Evolutionary conservation across 2,888 invertebrate species (phyloP).

Genomic region (Lepidocyrtinus sp.): DNA sequence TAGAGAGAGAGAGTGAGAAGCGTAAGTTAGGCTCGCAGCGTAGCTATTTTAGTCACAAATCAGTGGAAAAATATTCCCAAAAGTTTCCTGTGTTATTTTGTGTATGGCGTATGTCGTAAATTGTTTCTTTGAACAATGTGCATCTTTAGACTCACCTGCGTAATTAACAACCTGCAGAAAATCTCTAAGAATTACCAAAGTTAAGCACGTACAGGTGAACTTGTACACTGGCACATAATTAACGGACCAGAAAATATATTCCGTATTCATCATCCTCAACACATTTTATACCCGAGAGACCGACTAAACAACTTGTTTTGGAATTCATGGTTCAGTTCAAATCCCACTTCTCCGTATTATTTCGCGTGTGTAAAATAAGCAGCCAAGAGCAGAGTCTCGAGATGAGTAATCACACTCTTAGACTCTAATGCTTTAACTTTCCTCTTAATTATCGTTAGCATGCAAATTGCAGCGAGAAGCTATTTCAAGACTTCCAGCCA

Average conservation of each 20-base stretch:
- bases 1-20: no score
- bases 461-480: no score
- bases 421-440: neutral
- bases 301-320: slow-evolving; percentile 39
- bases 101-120: no score
- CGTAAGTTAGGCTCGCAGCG: no score
- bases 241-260: slow-evolving; percentile 43
- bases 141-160: neutral
- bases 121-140: neutral
- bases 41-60: no score
- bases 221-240: slow-evolving; percentile 41
- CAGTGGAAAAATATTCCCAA: no score
- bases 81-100: no score
- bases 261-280: neutral
- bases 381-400: neutral
- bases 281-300: neutral
- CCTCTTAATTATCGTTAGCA: no score
- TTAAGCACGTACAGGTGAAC: slow-evolving; percentile 25
- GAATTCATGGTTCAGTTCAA: slow-evolving; percentile 48
- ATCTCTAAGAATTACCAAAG: slow-evolving; percentile 3
- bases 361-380: neutral
- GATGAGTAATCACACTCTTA: neutral
- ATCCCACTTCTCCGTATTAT: neutral
- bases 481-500: no score
- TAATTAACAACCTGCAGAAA: neutral